Conservation (phyloP, 1,140 invertebrate species). For the Arion vulgaris region DNA sequence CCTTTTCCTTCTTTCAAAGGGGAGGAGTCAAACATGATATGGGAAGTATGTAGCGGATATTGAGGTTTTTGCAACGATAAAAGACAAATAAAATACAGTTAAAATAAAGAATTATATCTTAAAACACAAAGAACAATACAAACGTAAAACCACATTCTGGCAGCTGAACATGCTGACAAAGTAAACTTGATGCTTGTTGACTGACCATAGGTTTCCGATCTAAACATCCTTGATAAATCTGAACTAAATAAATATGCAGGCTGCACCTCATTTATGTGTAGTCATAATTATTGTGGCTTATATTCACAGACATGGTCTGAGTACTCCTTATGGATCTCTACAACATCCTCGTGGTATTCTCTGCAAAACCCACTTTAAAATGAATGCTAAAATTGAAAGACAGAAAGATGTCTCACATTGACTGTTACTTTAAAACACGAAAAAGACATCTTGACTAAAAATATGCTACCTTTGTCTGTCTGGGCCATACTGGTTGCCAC, state of each 20-base stretch:
- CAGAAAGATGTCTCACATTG: neutral
- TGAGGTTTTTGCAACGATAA: too few relatives aligned
- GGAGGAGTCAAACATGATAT: conserved; percentile 3
- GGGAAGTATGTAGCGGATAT: neutral
- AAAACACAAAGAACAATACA: neutral
- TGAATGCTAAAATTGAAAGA: neutral
- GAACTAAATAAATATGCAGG: neutral
- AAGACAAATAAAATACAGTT: conserved; percentile 1
- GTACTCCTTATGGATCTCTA: neutral
- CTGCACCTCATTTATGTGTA: neutral
- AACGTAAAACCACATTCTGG: neutral
- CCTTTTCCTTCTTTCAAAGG: neutral
- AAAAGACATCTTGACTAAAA: neutral
- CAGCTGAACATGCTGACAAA: neutral
- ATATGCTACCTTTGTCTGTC: conserved; percentile 34
- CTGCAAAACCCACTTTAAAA: neutral
- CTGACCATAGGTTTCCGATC: neutral
- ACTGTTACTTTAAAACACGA: conserved; percentile 1
- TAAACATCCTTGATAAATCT: neutral
- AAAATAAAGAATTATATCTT: neutral
- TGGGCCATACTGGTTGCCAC: conserved; percentile 23
- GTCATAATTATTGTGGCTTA: neutral
- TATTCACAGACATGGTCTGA: neutral
- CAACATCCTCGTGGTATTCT: neutral
- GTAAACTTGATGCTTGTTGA: neutral